A percentile compares a stretch with the other conserved stretches of the same genome.
Conservation (phyloP, 2,113 vertebrate species). For the Crotalus horridus region DNA sequence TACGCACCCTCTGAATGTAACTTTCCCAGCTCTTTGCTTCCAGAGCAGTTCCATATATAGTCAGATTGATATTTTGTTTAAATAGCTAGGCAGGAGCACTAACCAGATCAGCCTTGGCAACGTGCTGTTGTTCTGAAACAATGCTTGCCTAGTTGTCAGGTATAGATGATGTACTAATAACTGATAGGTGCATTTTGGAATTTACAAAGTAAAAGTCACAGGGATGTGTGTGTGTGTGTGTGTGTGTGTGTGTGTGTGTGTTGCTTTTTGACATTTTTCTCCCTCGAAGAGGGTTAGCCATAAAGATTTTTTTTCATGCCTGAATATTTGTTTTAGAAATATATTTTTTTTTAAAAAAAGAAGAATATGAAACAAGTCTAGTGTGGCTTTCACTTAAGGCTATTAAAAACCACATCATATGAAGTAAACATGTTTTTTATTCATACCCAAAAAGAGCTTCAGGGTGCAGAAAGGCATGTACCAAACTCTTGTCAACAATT, state of each 20-base stretch:
- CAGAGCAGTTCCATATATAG: constrained; percentile 70
- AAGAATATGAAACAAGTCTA: neutral
- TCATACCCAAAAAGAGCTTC: neutral
- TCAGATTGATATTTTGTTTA: constrained; percentile 59
- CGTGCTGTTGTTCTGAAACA: constrained; percentile 40
- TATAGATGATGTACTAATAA: constrained; percentile 43
- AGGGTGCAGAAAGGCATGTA: neutral
- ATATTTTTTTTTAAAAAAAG: too few species aligned
- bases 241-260: neutral
- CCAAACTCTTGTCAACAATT: neutral
- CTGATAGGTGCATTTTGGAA: constrained; percentile 19
- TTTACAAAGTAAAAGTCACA: constrained; percentile 39
- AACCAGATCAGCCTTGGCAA: constrained; percentile 42
- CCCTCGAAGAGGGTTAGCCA: neutral
- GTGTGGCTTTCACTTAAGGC: neutral
- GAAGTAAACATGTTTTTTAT: neutral
- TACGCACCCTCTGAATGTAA: constrained; percentile 20
- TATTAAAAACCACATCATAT: neutral
- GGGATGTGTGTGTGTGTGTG: too few species aligned
- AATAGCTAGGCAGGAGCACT: constrained; percentile 49
- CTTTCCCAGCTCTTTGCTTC: constrained; percentile 44
- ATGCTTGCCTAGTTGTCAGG: constrained; percentile 40
- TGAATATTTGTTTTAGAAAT: neutral
- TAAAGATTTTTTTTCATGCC: neutral
- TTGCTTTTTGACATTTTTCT: constrained; percentile 9